Percentiles rank a stretch among this genome's conserved stretches.
phyloP scores from a whole-genome alignment of 2,113 vertebrate species.

The Aldabrachelys gigantea region DNA sequence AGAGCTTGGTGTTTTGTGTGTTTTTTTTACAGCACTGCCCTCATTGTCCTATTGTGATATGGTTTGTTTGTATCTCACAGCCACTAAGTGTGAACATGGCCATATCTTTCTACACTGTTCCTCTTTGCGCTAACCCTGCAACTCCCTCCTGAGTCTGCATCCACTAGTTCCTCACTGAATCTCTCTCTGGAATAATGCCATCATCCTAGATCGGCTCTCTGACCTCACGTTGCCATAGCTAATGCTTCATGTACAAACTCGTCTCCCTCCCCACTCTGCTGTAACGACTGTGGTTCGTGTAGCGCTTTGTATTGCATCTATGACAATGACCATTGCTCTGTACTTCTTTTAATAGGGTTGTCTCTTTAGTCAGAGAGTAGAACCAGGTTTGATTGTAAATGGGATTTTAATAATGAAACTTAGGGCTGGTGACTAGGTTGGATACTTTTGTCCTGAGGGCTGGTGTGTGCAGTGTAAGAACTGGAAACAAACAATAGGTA shows the following conservation, averaged over 20 bases:
- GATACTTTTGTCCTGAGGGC: background rate
- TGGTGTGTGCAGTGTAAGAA: background rate
- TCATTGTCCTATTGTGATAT: background rate
- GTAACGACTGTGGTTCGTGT: background rate
- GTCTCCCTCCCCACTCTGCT: background rate
- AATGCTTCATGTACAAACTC: background rate
- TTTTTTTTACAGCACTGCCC: background rate
- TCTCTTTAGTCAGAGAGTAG: background rate
- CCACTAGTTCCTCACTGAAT: background rate
- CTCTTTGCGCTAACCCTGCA: background rate
- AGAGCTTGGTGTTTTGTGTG: background rate
- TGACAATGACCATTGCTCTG: background rate
- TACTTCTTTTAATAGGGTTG: background rate
- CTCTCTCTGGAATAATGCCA: background rate
- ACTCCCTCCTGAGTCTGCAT: rapidly evolving
- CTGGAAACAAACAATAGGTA: background rate
- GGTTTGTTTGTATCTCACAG: too few relatives aligned
- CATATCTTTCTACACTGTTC: too few relatives aligned
- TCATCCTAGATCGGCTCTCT: background rate
- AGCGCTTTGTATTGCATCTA: too few relatives aligned
- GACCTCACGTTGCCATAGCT: background rate
- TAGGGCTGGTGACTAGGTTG: background rate
- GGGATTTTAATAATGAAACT: background rate
- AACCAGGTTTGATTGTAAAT: background rate
- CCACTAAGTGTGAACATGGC: too few relatives aligned